Evolutionary conservation across 1,140 invertebrate species (phyloP), one percentile per base, ranked within the genome.

Genomic region (Tachypleus tridentatus): DNA sequence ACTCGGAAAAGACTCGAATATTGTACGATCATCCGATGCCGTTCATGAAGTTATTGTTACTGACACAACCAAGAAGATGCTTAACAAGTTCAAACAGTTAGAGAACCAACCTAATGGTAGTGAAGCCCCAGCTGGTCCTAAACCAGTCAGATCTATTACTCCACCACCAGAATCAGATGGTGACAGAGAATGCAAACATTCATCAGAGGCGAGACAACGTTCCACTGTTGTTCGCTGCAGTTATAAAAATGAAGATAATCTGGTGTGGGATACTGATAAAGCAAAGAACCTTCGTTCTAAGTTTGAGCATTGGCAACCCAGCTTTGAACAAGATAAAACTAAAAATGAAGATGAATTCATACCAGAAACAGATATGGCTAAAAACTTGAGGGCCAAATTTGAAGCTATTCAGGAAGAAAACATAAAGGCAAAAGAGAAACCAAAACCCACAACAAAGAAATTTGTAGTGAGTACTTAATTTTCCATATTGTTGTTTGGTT

Each of bases 231-330:
- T 73, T 58, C 64, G 62, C 49, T 68, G 67, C 3, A 69, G 70
- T 61, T 72, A 77, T 49, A 84, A 86, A 64, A 83, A 82, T 61
- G 85, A 85, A 71, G 83, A 85, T 69, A 76, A 72, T 57, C 66
- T 73, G 54, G 63, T 71, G 51, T 68, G 73, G 82, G 89, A 9
- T 87, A 87, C 29, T 82, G 87, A 74, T 58, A 72, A 70, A 67
- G 93, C 94, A 48, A 93, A 88, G 74, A 87, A 88, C 70, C 79
- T 97, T 70, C 83, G 87, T 67, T 89, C 86, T 53, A 92, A 91
- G 76, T 97, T 97, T 79, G 93, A 97, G 77, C 85, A 88, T 70
- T 93, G 93, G 89, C 86, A 90, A 71, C 83, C 83, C 57, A 83
- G 83, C 57, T 70, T 73, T 11, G 87, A 88, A 53, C 66, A 71